Conservation (phyloP, 2,797 vertebrate species). For the Macrochelys suwanniensis region DNA sequence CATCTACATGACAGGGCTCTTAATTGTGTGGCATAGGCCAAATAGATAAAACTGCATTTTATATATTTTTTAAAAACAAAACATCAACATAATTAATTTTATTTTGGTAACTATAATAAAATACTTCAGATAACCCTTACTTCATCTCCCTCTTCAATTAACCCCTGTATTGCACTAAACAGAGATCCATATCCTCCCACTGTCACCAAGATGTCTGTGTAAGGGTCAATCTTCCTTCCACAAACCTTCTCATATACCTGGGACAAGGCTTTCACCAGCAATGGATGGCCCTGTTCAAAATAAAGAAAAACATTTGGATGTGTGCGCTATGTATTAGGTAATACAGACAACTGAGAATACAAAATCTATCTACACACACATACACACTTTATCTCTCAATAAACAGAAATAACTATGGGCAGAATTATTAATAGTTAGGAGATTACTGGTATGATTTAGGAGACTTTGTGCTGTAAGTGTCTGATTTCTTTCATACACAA, state of each 20-base stretch:
- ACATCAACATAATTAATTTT: background rate
- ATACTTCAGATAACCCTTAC: conserved; percentile 77
- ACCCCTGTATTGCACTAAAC: conserved; percentile 90
- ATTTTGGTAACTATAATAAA: background rate
- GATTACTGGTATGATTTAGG: background rate
- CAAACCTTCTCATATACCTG: conserved; percentile 90
- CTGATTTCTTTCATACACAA: background rate
- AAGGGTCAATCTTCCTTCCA: conserved; percentile 87
- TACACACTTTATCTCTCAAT: background rate
- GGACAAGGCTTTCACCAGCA: conserved; percentile 91
- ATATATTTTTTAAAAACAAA: background rate
- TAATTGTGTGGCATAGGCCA: background rate
- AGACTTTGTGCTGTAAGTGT: background rate
- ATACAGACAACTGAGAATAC: background rate
- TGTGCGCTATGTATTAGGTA: background rate
- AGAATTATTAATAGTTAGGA: background rate
- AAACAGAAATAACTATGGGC: background rate
- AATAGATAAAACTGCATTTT: background rate
- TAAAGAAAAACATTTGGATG: conserved; percentile 28
- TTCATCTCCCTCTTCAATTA: conserved; percentile 94
- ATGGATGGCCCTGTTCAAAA: conserved; percentile 89
- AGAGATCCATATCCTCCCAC: conserved; percentile 95
- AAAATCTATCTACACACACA: background rate
- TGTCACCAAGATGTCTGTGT: conserved; percentile 93
- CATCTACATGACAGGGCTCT: background rate